These are phyloP conservation scores for Lates calcarifer DNA, from an alignment of 2,113 vertebrate genomes.

Conservation along the genomic window DNA sequence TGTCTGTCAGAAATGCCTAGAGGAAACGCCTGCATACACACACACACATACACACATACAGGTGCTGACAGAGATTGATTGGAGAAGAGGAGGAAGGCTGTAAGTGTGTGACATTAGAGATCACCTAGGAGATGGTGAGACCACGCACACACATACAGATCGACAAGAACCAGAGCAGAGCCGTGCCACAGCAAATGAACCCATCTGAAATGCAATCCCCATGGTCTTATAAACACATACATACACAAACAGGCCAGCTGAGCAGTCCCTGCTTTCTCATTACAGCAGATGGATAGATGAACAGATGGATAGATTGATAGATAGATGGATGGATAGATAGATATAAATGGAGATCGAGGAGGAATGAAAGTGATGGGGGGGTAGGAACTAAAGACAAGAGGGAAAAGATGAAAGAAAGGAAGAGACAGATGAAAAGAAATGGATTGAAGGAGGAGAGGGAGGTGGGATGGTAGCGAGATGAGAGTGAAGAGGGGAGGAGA, in stretches of 20 bases:
- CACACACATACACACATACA: neutral
- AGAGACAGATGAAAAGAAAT: neutral
- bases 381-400: slow-evolving; percentile 19
- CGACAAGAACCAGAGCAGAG: slow-evolving; percentile 59
- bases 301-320: slow-evolving; percentile 62
- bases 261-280: slow-evolving; percentile 72
- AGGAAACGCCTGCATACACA: slow-evolving; percentile 33
- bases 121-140: slow-evolving; percentile 60
- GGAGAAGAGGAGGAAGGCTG: slow-evolving; percentile 51
- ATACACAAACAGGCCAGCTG: slow-evolving; percentile 47
- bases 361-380: neutral
- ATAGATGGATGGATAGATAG: slow-evolving; percentile 29
- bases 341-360: neutral
- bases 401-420: neutral
- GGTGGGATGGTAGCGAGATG: neutral
- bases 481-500: slow-evolving; percentile 9
- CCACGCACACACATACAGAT: slow-evolving; percentile 40
- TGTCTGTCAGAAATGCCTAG: slow-evolving; percentile 52
- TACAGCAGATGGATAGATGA: slow-evolving; percentile 71
- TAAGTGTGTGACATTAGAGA: slow-evolving; percentile 64
- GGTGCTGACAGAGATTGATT: slow-evolving; percentile 56
- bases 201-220: slow-evolving; percentile 77
- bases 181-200: slow-evolving; percentile 67
- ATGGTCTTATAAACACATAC: slow-evolving; percentile 55
- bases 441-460: slow-evolving; percentile 5